Evolutionary conservation across 2,797 vertebrate genomes (phyloP), one percentile per base, ranked within the genome.

Genomic region (Geotrypetes seraphini): DNA sequence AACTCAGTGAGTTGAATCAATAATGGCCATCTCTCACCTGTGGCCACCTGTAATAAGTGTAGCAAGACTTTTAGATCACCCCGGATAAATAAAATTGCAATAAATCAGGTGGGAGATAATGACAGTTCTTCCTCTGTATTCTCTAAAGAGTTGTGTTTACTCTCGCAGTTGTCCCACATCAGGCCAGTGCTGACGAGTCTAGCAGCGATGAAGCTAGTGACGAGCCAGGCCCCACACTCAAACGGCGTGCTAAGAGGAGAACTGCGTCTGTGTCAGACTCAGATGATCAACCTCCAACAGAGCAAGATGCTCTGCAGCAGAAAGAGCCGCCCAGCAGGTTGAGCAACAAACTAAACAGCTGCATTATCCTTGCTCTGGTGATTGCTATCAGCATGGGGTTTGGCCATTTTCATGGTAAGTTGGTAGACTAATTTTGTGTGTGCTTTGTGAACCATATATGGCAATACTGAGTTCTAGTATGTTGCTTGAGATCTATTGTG

Each of bases 311-410:
- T 11, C 35, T 50, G 23, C 32, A 45, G n/a, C 59, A 36, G 5
- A 44, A 38, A 18, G 24, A 33, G 20, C 44, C 47, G 22, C 22
- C 35, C 4, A 44, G 11, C 5, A 52, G 33, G 6, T 43, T 69
- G 43, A 68, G 79, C 19, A 65, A 76, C 4, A 58, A 83, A 51
- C 79, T 96, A 5, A 92, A 87, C 67, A 83, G 61, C 3, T 96
- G 87, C 41, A 68, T 96, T 48, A 24, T 95, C 22, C 77, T 97
- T 1, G 81, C 85, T 10, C 68, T 99, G 35, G 47, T 97, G 37
- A 55, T 97, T 3, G 90, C 87, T 5, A 3, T 93, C 71, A 92
- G 89, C 79, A 87, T 93, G 87, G 85, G 89, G 47, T 86, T 93
- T 12, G 88, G 88, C 7, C 89, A 94, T 64, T 90, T 95, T 47